Evolutionary conservation across 2,113 vertebrate species (phyloP).

Genomic region (Turnix velox): DNA sequence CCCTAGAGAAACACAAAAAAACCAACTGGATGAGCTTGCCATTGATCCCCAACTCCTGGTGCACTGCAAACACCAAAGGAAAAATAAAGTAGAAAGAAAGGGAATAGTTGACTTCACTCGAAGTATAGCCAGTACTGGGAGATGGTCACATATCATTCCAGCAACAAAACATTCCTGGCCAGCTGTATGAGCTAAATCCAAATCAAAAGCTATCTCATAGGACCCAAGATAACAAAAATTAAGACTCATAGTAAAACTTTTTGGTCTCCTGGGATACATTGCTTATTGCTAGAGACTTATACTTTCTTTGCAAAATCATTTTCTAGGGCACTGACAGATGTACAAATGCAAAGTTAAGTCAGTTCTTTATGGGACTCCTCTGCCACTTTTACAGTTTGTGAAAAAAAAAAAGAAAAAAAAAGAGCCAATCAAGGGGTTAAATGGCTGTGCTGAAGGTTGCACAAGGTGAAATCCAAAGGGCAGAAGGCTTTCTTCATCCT

Average conservation of each 20-base stretch:
- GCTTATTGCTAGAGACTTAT: not conserved
- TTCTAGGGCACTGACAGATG: not conserved
- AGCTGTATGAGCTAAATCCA: not conserved
- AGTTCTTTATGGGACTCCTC: not conserved
- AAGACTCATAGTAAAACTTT: not conserved
- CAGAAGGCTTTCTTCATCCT: not conserved
- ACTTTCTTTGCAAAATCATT: not conserved
- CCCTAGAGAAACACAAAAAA: not conserved
- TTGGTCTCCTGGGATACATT: not conserved
- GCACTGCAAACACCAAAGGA: not conserved
- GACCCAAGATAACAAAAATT: not conserved
- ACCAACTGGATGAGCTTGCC: not conserved
- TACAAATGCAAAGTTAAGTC: not conserved
- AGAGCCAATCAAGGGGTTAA: not conserved
- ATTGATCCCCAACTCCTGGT: not conserved
- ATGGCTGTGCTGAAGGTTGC: not conserved
- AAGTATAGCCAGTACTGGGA: not conserved
- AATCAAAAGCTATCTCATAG: not conserved
- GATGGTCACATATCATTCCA: not conserved
- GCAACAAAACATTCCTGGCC: fast-evolving
- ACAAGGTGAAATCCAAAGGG: not conserved
- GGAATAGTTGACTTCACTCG: not conserved
- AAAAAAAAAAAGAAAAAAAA: too few species aligned
- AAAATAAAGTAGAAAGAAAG: not conserved
- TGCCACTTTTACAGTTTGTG: not conserved